Base-by-base conservation (phyloP, 2,888 invertebrate species). In the Artemia sinica region DNA sequence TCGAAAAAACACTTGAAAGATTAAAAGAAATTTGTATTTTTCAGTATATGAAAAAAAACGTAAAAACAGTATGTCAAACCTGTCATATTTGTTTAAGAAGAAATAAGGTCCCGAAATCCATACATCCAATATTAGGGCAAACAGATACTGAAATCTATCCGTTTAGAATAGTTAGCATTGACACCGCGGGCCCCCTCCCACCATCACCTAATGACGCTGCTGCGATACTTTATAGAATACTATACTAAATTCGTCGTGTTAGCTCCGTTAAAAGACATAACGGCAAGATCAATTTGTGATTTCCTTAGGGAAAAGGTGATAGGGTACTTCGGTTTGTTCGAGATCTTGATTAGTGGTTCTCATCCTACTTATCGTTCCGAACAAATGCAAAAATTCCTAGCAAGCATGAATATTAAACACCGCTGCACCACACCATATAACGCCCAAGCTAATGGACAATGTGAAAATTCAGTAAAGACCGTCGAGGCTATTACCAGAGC, bases 391-490 rank as follows among this genome's bases (percentile, higher is more conserved):
- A n/a, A 13, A 52, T 52, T n/a, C n/a, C n/a, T n/a, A 52, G 13
- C 14, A n/a, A n/a, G 58, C 13, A 52, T n/a, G 14, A n/a, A 13
- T n/a, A 52, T 52, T 11, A 52, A 52, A 52, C 58, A 52, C 5
- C 13, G 58, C 13, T 14, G 58, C 4, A 52, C 58, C 13, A 52
- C 58, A 52, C 58, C 58, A 4, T 52, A 52, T 5, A 52, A 52
- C 58, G 58, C 58, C 13, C 13, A 14, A 52, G 5, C 13, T n/a
- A 52, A 52, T 14, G 5, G 58, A 14, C 13, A 13, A n/a, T 52
- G 58, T 52, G 58, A 52, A 52, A 52, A 52, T 52, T 52, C 58
- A 52, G 58, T 52, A 52, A 52, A 52, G 58, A 13, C 5, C 4
- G 13, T 13, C 13, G 14, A 52, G 14, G 14, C 5, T n/a, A n/a